phyloP scores from a whole-genome alignment of 2,797 vertebrate genomes.

The Labroides dimidiatus region DNA sequence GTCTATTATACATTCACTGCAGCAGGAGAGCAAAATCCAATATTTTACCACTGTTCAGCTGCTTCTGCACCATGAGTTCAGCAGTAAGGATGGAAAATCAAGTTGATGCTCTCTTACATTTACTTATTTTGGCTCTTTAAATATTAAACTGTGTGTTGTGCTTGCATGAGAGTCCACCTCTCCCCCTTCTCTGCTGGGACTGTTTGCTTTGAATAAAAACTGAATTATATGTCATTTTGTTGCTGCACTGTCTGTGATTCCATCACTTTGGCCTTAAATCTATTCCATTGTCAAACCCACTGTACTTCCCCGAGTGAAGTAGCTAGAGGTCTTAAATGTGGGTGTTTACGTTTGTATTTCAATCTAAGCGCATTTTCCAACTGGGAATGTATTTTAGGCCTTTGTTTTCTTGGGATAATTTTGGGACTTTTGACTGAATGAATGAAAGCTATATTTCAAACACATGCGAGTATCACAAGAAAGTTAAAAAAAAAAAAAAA shows the following conservation, averaged over 20 bases:
- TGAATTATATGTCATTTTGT: conserved; percentile 36
- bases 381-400: neutral
- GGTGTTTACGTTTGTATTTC: conserved; percentile 46
- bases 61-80: conserved; percentile 19
- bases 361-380: conserved; percentile 34
- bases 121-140: conserved; percentile 32
- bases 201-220: conserved; percentile 39
- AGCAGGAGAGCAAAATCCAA: neutral
- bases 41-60: conserved; percentile 3
- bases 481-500: too few species aligned
- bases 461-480: too few species aligned
- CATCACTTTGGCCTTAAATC: conserved; percentile 33
- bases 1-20: conserved; percentile 8
- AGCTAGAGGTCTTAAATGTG: conserved; percentile 44
- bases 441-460: too few species aligned
- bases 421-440: too few species aligned
- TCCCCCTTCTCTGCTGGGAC: conserved; percentile 29
- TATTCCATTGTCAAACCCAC: conserved; percentile 27
- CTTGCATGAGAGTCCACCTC: conserved; percentile 28
- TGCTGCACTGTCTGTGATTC: conserved; percentile 25
- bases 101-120: conserved; percentile 19
- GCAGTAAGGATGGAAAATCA: conserved; percentile 12
- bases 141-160: conserved; percentile 31
- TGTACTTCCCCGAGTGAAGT: conserved; percentile 27
- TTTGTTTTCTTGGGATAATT: conserved; percentile 45